These are phyloP conservation scores for Ormyrus rosae DNA, from an alignment of 2,888 invertebrate genomes.

Conservation along the genomic window DNA sequence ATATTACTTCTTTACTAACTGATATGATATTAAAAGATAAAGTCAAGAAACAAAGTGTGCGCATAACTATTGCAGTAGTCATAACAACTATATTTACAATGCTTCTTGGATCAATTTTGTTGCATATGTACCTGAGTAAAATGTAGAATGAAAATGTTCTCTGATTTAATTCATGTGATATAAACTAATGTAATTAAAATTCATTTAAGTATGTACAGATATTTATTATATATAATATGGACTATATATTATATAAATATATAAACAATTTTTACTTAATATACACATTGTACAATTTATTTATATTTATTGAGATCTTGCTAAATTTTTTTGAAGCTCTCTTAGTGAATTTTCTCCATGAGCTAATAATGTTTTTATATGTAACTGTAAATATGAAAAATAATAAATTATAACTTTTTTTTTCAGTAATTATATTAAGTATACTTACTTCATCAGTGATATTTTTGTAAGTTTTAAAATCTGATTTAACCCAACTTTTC, in stretches of 20 bases:
- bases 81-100: conserved; percentile 86
- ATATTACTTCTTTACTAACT: conserved; percentile 85
- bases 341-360: conserved; percentile 84
- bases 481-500: conserved; percentile 84
- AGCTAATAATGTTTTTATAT: conserved; percentile 84
- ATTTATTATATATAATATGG: conserved; percentile 55
- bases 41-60: conserved; percentile 78
- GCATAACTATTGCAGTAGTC: conserved; percentile 82
- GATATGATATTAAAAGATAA: conserved; percentile 78
- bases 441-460: conserved; percentile 82
- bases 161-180: conserved; percentile 49
- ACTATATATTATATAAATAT: conserved; percentile 24
- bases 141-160: conserved; percentile 59
- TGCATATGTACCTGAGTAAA: conserved; percentile 78
- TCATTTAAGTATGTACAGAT: conserved; percentile 61
- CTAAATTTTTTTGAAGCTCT: conserved; percentile 80
- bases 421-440: conserved; percentile 20
- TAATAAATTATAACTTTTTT: neutral
- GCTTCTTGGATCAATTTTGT: conserved; percentile 81
- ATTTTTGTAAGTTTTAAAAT: conserved; percentile 84
- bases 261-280: conserved; percentile 30
- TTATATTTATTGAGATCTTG: conserved; percentile 29
- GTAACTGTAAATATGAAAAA: conserved; percentile 66
- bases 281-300: conserved; percentile 8
- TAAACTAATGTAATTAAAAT: conserved; percentile 49